These are phyloP conservation scores for Vulpes ferrilata DNA, from an alignment of 2,113 vertebrate species.

Conservation along the genomic window DNA sequence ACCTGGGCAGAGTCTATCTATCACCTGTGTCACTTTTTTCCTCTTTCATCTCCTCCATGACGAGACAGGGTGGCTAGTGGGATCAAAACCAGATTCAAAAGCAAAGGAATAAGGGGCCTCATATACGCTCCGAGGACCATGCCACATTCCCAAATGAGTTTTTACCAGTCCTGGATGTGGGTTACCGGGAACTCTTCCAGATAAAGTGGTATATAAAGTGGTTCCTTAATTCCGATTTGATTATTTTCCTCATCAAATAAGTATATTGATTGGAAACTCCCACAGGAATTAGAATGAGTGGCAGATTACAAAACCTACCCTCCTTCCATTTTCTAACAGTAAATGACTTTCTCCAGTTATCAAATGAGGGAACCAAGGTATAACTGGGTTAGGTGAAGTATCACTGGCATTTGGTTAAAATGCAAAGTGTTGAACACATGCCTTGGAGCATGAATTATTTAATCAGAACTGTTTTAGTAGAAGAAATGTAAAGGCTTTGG, in stretches of 20 bases:
- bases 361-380: background rate
- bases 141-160: background rate
- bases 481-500: background rate
- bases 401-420: background rate
- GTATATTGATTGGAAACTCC: background rate
- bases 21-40: background rate
- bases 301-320: background rate
- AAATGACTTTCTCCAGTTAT: background rate
- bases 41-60: background rate
- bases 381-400: background rate
- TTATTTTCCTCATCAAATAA: background rate
- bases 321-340: background rate
- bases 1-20: background rate
- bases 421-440: background rate
- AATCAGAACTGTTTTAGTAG: background rate
- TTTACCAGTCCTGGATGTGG: background rate
- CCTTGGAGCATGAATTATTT: background rate
- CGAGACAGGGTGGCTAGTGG: background rate
- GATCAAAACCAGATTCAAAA: background rate
- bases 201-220: background rate
- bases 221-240: background rate
- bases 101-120: background rate
- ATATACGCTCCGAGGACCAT: background rate
- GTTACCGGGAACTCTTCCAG: background rate
- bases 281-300: background rate